phyloP scores from a whole-genome alignment of 2,888 invertebrate species.

The Hypercompe scribonia region DNA sequence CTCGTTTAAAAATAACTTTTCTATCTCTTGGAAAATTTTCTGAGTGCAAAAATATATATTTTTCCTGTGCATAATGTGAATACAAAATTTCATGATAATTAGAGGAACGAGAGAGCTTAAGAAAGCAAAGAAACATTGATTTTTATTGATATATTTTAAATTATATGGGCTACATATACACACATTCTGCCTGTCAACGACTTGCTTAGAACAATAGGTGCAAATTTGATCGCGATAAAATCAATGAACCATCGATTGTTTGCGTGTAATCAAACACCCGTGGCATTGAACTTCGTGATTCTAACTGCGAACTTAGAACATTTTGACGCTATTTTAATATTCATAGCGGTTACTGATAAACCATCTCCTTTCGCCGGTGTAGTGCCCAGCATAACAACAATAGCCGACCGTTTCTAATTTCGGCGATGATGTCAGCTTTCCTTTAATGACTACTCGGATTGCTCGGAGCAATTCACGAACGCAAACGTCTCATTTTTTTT shows the following conservation, averaged over 20 bases:
- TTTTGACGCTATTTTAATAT: constrained; percentile 70
- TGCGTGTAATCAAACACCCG: constrained; percentile 68
- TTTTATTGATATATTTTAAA: not conserved
- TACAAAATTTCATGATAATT: no score
- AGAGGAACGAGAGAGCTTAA: no score
- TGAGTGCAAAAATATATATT: no score
- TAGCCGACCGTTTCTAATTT: constrained; percentile 67
- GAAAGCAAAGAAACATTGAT: not conserved
- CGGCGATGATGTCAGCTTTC: constrained; percentile 84
- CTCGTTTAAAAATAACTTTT: no score
- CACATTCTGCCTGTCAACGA: constrained; percentile 61
- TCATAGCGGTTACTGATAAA: constrained; percentile 71
- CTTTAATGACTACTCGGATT: constrained; percentile 70
- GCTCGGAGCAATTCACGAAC: constrained; percentile 74
- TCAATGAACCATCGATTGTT: constrained; percentile 70
- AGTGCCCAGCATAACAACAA: constrained; percentile 75
- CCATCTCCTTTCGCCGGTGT: constrained; percentile 74
- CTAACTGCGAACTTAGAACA: constrained; percentile 61
- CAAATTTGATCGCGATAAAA: constrained; percentile 73
- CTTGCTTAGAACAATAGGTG: constrained; percentile 74
- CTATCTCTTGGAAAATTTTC: no score
- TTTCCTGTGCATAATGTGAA: no score
- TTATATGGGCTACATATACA: constrained; percentile 26
- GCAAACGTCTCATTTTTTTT: constrained; percentile 63
- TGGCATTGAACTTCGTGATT: constrained; percentile 79